Evolutionary conservation across 2,797 vertebrate species (phyloP).

Genomic region (Rhincodon typus): DNA sequence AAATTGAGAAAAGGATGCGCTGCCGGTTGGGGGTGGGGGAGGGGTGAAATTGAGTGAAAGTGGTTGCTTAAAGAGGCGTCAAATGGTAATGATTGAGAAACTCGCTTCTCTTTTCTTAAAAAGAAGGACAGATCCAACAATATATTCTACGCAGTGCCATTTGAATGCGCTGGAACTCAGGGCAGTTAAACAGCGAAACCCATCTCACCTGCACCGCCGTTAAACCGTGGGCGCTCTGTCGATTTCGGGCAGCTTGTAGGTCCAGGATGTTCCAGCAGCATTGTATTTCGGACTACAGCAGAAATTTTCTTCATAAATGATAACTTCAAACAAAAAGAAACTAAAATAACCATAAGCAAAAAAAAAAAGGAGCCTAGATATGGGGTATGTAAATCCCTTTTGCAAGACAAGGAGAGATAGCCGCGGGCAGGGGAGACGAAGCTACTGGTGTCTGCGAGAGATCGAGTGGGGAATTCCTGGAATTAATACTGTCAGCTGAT

Average conservation of each 20-base stretch:
- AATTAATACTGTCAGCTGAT: slow-evolving; percentile 54
- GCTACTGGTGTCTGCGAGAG: slow-evolving; percentile 24
- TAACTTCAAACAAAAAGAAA: neutral
- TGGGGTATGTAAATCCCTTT: neutral
- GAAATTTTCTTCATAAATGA: slow-evolving; percentile 33
- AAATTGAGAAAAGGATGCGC: neutral
- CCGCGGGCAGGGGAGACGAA: neutral
- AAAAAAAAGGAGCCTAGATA: neutral
- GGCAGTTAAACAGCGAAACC: neutral
- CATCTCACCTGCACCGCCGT: slow-evolving; percentile 67
- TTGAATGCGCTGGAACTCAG: fast-evolving
- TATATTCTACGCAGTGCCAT: too few relatives aligned
- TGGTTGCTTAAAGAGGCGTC: neutral
- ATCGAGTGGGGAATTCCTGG: slow-evolving; percentile 40
- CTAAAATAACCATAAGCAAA: neutral
- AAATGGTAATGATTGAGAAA: slow-evolving; percentile 10
- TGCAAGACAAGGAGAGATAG: neutral
- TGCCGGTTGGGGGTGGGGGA: neutral
- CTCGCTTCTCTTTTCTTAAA: neutral
- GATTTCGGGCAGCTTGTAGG: slow-evolving; percentile 60
- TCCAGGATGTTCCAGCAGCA: slow-evolving; percentile 74
- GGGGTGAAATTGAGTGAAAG: too few relatives aligned
- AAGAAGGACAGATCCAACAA: neutral
- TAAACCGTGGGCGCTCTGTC: slow-evolving; percentile 62
- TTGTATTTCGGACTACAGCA: slow-evolving; percentile 43